These are phyloP conservation scores for Ochlodes sylvanus DNA, from an alignment of 2,888 invertebrate genomes.

Conservation along the genomic window DNA sequence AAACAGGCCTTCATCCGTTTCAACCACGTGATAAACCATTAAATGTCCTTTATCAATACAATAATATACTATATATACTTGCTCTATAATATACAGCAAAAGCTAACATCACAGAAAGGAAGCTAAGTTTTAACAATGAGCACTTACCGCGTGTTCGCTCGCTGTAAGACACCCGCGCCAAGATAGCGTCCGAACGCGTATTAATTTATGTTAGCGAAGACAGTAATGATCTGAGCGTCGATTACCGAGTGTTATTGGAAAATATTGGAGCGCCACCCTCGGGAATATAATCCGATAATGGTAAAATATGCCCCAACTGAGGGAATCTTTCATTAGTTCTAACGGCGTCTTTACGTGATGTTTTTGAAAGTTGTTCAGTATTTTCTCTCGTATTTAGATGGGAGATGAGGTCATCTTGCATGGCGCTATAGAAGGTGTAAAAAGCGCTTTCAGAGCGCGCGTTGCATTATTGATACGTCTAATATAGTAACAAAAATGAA, in stretches of 20 bases:
- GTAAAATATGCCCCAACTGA: constrained; percentile 47
- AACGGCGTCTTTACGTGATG: constrained; percentile 11
- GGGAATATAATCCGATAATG: constrained; percentile 43
- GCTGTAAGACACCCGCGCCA: neutral
- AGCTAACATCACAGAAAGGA: too few species aligned
- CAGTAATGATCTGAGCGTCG: constrained; percentile 76
- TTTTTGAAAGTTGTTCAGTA: neutral
- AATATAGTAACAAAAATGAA: too few species aligned
- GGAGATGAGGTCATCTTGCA: too few species aligned
- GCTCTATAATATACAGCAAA: too few species aligned
- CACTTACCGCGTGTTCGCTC: neutral
- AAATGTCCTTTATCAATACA: too few species aligned
- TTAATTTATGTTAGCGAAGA: constrained; percentile 80
- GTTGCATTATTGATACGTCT: too few species aligned
- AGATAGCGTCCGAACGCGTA: constrained; percentile 50
- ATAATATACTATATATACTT: too few species aligned
- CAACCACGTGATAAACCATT: too few species aligned
- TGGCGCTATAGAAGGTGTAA: too few species aligned
- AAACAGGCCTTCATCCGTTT: too few species aligned
- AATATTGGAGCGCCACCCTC: constrained; percentile 63
- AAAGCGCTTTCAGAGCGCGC: too few species aligned
- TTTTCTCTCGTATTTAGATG: neutral
- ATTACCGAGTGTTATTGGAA: constrained; percentile 78
- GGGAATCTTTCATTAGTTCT: constrained; percentile 33
- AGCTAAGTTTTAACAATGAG: too few species aligned